Conservation (phyloP, 2,888 invertebrate species). For the Anthophora plumipes region DNA sequence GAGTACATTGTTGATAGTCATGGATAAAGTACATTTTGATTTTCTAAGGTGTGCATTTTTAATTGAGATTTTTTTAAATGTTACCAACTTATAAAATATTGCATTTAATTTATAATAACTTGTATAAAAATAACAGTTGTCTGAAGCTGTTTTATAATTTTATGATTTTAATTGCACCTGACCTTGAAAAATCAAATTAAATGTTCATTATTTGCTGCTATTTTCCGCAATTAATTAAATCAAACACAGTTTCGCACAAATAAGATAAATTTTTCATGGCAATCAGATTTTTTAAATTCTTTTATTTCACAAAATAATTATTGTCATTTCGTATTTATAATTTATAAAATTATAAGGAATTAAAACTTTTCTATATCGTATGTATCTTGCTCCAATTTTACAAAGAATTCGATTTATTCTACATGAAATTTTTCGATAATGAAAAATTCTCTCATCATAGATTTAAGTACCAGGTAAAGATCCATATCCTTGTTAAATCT, state of each 20-base stretch:
- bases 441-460: constrained; percentile 12
- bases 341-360: constrained; percentile 39
- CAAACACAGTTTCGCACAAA: neutral
- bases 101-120: no score
- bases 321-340: constrained; percentile 30
- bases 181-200: neutral
- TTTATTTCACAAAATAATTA: constrained; percentile 52
- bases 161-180: neutral
- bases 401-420: constrained; percentile 49
- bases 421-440: constrained; percentile 47
- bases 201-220: neutral
- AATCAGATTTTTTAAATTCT: neutral
- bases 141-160: neutral
- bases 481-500: constrained; percentile 1
- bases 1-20: constrained; percentile 63
- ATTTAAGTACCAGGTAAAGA: constrained; percentile 47
- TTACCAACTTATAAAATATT: neutral
- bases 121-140: no score
- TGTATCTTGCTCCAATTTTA: constrained; percentile 57
- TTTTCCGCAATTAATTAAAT: constrained; percentile 18
- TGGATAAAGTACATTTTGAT: neutral
- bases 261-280: constrained; percentile 16
- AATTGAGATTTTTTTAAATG: neutral
- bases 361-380: constrained; percentile 44
- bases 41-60: neutral